These are phyloP conservation scores for Notodonta dromedarius DNA, from an alignment of 2,888 invertebrate genomes.

Conservation along the genomic window DNA sequence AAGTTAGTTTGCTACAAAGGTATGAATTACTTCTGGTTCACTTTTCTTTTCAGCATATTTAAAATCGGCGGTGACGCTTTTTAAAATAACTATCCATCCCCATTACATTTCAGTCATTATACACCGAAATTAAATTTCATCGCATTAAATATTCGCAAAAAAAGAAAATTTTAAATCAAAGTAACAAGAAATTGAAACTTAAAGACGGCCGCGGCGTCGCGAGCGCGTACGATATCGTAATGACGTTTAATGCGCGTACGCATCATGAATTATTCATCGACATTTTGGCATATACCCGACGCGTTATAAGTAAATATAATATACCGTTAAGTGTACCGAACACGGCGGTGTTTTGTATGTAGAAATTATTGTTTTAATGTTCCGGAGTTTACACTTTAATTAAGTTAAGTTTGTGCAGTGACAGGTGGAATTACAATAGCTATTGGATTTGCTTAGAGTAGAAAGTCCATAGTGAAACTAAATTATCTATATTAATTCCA, in stretches of 20 bases:
- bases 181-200: slow-evolving; percentile 52
- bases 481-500: no score
- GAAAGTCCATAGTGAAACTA: no score
- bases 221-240: slow-evolving; percentile 45
- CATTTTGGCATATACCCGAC: slow-evolving; percentile 38
- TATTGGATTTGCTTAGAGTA: no score
- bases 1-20: no score
- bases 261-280: slow-evolving; percentile 52
- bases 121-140: slow-evolving; percentile 15
- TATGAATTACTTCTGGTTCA: no score
- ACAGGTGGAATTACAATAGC: neutral
- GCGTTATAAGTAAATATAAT: slow-evolving; percentile 11
- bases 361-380: slow-evolving; percentile 13
- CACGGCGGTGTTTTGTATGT: slow-evolving; percentile 6
- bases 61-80: no score
- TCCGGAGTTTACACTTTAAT: neutral
- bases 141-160: slow-evolving; percentile 34
- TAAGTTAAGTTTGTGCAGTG: neutral
- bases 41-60: no score
- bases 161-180: slow-evolving; percentile 31
- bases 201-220: slow-evolving; percentile 31
- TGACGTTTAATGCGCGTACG: slow-evolving; percentile 51
- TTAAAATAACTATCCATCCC: no score
- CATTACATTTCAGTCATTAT: no score
- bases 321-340: slow-evolving; percentile 6